These are phyloP conservation scores for Acanthurus leucopareius DNA, from an alignment of 2,797 vertebrate species.

Conservation along the genomic window DNA sequence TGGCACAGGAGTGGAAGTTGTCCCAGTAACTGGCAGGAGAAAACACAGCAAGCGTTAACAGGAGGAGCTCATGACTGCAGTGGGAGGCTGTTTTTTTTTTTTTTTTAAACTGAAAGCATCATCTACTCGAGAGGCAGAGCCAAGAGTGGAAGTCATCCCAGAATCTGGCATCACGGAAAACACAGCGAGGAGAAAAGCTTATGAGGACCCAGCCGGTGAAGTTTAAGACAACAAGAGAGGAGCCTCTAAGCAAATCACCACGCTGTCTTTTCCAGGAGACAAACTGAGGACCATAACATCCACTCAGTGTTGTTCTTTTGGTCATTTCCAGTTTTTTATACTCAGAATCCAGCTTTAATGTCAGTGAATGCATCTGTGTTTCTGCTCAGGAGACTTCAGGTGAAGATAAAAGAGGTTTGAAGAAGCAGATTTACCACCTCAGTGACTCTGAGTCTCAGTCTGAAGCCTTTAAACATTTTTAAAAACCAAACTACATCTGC, in stretches of 20 bases:
- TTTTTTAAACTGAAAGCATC: conserved; percentile 26
- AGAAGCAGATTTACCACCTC: too few species aligned
- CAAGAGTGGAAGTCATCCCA: conserved; percentile 55
- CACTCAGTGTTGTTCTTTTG: too few species aligned
- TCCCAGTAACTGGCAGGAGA: conserved; percentile 93
- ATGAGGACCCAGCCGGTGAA: conserved; percentile 34
- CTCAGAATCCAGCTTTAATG: too few species aligned
- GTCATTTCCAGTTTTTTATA: too few species aligned
- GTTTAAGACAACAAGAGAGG: conserved; percentile 8
- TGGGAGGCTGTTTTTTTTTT: conserved; percentile 34
- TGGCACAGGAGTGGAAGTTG: conserved; percentile 96
- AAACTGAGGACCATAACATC: not conserved
- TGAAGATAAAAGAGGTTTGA: too few species aligned
- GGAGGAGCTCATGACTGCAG: conserved; percentile 30
- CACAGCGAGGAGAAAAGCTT: conserved; percentile 14
- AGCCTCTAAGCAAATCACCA: conserved; percentile 4
- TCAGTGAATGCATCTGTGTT: too few species aligned
- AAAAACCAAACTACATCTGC: too few species aligned
- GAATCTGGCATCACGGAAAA: conserved; percentile 26
- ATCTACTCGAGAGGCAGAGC: conserved; percentile 32
- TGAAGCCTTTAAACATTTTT: too few species aligned
- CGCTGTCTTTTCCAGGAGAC: not conserved
- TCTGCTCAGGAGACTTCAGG: too few species aligned
- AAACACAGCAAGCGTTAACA: conserved; percentile 66
- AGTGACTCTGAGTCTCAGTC: too few species aligned